A percentile compares a stretch with the other conserved stretches of the same genome.
Evolutionary conservation across 2,888 invertebrate species (phyloP).

Genomic region (Ophion costatus): DNA sequence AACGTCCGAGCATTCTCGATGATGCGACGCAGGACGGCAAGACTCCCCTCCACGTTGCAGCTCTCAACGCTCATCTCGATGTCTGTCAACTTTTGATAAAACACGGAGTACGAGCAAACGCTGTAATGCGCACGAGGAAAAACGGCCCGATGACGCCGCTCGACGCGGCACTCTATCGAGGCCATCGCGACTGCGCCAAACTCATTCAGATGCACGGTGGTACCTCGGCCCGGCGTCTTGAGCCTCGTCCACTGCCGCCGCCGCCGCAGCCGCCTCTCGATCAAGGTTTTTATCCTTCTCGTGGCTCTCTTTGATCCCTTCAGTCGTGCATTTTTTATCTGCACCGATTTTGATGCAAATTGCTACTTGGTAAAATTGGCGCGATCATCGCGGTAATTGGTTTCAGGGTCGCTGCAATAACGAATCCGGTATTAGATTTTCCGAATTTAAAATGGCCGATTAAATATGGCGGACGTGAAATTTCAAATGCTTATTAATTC

Average conservation of each 20-base stretch:
- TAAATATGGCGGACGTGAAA: too few relatives aligned
- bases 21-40: slow-evolving; percentile 96
- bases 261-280: too few relatives aligned
- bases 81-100: slow-evolving; percentile 95
- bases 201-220: slow-evolving; percentile 96
- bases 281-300: too few relatives aligned
- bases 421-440: too few relatives aligned
- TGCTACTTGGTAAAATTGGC: too few relatives aligned
- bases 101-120: slow-evolving; percentile 93
- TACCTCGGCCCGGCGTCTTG: slow-evolving; percentile 87
- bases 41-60: slow-evolving; percentile 96
- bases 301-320: too few relatives aligned
- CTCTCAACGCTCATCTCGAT: slow-evolving; percentile 96
- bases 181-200: slow-evolving; percentile 95
- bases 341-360: too few relatives aligned
- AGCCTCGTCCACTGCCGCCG: slow-evolving; percentile 69
- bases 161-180: slow-evolving; percentile 94
- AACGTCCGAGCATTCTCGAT: slow-evolving; percentile 93
- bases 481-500: too few relatives aligned
- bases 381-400: too few relatives aligned
- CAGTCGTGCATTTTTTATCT: too few relatives aligned
- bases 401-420: too few relatives aligned
- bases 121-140: slow-evolving; percentile 92
- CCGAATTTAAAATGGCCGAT: too few relatives aligned
- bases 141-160: slow-evolving; percentile 95